These are phyloP conservation scores for Leptopilina boulardi DNA, from an alignment of 1,140 invertebrate species.

Conservation along the genomic window DNA sequence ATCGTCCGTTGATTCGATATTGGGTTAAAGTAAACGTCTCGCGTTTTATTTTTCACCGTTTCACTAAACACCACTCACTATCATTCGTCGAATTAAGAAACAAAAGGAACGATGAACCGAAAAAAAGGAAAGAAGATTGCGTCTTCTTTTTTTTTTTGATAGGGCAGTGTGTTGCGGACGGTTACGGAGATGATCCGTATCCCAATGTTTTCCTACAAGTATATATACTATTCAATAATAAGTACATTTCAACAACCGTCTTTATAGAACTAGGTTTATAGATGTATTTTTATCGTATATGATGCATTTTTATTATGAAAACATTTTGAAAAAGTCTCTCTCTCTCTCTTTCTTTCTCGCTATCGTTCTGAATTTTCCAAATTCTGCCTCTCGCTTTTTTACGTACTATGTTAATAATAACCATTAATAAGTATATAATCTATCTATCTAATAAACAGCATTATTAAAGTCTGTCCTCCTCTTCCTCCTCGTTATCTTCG, in stretches of 20 bases:
- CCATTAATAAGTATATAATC: conserved; percentile 69
- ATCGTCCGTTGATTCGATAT: conserved; percentile 4
- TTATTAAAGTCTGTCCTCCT: conserved; percentile 86
- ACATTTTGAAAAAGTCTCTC: conserved; percentile 42
- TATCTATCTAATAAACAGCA: conserved; percentile 70
- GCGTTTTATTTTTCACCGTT: conserved; percentile 26
- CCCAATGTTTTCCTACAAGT: conserved; percentile 71
- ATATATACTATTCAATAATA: conserved; percentile 71
- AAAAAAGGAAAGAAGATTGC: neutral
- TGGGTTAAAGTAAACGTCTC: conserved; percentile 21
- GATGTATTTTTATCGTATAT: conserved; percentile 55
- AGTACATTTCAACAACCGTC: conserved; percentile 73
- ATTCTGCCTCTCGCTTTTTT: conserved; percentile 41
- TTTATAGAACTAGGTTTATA: conserved; percentile 70
- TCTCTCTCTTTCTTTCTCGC: conserved; percentile 44
- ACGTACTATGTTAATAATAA: conserved; percentile 65
- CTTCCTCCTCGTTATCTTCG: conserved; percentile 87
- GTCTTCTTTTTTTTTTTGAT: conserved; percentile 50
- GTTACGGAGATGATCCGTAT: conserved; percentile 72
- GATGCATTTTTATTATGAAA: conserved; percentile 56
- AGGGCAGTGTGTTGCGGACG: conserved; percentile 75
- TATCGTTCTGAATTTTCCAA: conserved; percentile 33
- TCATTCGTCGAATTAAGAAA: conserved; percentile 2
- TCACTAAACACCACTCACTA: conserved; percentile 32
- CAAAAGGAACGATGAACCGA: conserved; percentile 2